phyloP scores from a whole-genome alignment of 2,797 vertebrate genomes.

The Antennarius maculatus region DNA sequence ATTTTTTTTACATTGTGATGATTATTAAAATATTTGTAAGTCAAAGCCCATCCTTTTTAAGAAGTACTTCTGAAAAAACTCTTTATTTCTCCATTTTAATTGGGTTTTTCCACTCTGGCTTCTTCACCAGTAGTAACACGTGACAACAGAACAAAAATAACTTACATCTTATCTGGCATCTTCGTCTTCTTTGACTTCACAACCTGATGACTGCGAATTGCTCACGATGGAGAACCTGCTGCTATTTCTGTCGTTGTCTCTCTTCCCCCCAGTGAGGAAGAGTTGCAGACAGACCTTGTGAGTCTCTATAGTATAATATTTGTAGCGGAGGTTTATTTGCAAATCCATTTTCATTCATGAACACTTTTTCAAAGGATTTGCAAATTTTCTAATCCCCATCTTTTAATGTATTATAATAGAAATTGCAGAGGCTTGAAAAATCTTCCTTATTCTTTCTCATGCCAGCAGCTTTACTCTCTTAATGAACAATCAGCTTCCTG shows the following conservation, averaged over 20 bases:
- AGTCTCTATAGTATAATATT: background rate
- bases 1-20: too few species aligned
- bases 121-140: background rate
- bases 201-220: conserved; percentile 4
- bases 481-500: conserved; percentile 7
- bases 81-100: conserved; percentile 1
- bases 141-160: conserved; percentile 12
- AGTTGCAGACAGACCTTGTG: background rate
- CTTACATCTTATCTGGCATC: conserved; percentile 11
- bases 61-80: background rate
- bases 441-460: conserved; percentile 16
- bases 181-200: background rate
- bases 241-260: background rate
- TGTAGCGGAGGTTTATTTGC: conserved; percentile 7
- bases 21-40: too few species aligned
- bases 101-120: background rate
- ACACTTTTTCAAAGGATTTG: conserved; percentile 8
- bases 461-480: background rate
- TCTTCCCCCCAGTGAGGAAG: background rate
- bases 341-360: background rate
- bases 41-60: background rate
- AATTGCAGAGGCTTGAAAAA: conserved; percentile 7
- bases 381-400: conserved; percentile 3
- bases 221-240: background rate
- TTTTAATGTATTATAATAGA: conserved; percentile 13